Evolutionary conservation across 2,113 vertebrate species (phyloP), one percentile per base, ranked within the genome.

Genomic region (Maccullochella peelii): DNA sequence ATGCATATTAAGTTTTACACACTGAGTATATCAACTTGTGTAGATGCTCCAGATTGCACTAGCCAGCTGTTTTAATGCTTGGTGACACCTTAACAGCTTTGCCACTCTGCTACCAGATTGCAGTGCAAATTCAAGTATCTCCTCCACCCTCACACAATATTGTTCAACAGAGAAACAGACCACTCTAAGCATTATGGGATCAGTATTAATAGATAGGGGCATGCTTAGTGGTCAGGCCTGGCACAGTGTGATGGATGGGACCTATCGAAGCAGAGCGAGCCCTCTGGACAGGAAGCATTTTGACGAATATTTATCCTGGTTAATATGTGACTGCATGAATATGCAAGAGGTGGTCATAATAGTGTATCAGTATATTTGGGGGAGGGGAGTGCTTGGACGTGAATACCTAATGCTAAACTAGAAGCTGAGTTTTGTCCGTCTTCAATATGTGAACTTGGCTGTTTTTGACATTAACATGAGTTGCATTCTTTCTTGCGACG

Each of bases 171-270:
- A 55, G 8, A 5, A 27, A 55, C 36, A 14, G 50, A 75, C 36
- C 71, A n/a, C 61, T 47, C 1, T 0, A 68, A 20, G 49, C 62
- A 42, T 75, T 63, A 50, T 47, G 69, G 70, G 50, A 65, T 23
- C 47, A 15, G 54, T n/a, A 36, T 85, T 58, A 40, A 65, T 62
- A 47, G 75, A 68, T 58, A 50, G 9, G 57, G 75, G 38, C 67
- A 49, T 25, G 44, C n/a, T 74, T 49, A 80, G 38, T 76, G 57
- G 75, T 72, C 58, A 80, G 70, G 57, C 27, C 36, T 67, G 79
- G 58, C 59, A 68, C 68, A 33, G 69, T 72, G 70, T 84, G 86
- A 88, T 85, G 77, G 80, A 87, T 81, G 70, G 58, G 54, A 72
- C 70, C 82, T 63, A 79, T 88, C 54, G 4, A 55, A 78, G 69